A percentile compares a stretch with the other conserved stretches of the same genome.
Conservation (phyloP, 2,797 vertebrate genomes). For the Acanthornis magna region DNA sequence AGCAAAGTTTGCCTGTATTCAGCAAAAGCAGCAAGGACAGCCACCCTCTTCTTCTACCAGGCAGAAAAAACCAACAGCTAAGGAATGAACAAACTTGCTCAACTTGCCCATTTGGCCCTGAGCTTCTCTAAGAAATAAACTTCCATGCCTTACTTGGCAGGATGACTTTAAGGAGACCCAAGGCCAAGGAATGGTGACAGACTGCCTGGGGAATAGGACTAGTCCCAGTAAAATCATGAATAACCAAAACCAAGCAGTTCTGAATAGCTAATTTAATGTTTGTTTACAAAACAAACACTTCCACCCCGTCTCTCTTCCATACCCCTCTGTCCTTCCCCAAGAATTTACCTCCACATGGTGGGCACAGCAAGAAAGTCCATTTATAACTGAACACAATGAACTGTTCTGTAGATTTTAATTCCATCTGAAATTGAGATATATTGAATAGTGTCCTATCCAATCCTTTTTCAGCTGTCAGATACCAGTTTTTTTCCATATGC, state of each 20-base stretch:
- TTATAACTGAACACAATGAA: background rate
- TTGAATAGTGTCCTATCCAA: background rate
- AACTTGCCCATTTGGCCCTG: background rate
- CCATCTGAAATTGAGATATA: background rate
- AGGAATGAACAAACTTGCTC: background rate
- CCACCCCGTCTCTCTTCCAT: no score
- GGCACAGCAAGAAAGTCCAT: background rate
- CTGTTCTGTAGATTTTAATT: background rate
- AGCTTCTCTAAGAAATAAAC: background rate
- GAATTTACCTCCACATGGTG: background rate
- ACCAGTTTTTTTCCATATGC: background rate
- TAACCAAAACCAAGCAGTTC: background rate
- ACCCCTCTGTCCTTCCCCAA: no score
- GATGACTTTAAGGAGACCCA: background rate
- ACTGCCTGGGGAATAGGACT: background rate
- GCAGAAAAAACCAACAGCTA: background rate
- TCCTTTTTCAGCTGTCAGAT: background rate
- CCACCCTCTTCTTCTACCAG: background rate
- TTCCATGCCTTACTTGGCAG: background rate
- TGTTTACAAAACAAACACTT: background rate
- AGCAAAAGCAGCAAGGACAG: background rate
- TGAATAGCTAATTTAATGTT: background rate
- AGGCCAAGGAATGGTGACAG: background rate
- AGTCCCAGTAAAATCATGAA: background rate
- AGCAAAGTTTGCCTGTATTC: background rate